Base-by-base conservation (phyloP, 2,113 vertebrate genomes). In the Cathartes aura region DNA sequence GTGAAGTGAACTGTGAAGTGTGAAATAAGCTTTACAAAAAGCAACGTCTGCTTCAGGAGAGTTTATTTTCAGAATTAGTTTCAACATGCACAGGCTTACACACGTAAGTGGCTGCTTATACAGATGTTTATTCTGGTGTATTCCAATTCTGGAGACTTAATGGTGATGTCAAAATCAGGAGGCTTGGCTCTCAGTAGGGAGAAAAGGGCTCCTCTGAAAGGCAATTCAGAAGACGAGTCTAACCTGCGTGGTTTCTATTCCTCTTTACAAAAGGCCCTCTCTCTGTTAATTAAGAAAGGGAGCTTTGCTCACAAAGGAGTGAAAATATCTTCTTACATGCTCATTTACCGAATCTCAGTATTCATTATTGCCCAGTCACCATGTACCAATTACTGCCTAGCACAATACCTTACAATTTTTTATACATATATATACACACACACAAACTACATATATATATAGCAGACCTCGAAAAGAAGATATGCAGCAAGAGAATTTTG, bases 21-120 rank as follows among this genome's bases (percentile, higher is more conserved):
- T 79, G 85, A 85, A 93, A 91, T 50, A 71, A 80, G 38, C 45
- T 74, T 83, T 67, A 62, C 55, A 87, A 67, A 83, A 66, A 70
- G 42, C 73, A 73, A 2, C 2, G 32, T 13, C 63, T 84, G 47
- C 72, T 30, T 71, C 75, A 58, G 59, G 16, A 88, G 27, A 48
- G 40, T 72, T 79, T 66, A 40, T 60, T 94, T 93, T 19, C 67
- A 40, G 62, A 86, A 66, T 80, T 56, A 53, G 78, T 66, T 85
- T 83, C 68, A 34, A 75, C 19, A 43, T 5, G 14, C 34, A 58
- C 20, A 36, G 62, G 18, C 36, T 63, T 63, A 75, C 23, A 36
- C 38, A 42, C 4, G 0, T 56, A 67, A 63, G 12, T 22, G 40
- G 70, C 47, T 81, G 24, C 45, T 88, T 82, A 42, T 38, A 66